Evolutionary conservation across 2,113 vertebrate genomes (phyloP), one percentile per base, ranked within the genome.

Genomic region (Theropithecus gelada): DNA sequence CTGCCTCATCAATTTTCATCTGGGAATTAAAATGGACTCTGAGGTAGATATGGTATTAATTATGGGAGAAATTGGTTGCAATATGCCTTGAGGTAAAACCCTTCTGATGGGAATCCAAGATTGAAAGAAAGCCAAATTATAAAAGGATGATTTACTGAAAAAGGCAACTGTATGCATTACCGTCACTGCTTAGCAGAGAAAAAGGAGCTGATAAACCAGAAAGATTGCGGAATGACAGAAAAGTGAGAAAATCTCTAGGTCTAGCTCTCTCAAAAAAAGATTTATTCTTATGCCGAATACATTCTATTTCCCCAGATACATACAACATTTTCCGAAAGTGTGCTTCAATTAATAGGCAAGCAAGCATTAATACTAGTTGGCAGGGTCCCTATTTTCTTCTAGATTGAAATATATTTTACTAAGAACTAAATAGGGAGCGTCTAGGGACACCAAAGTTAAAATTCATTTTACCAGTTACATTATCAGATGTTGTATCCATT

Each of bases 1-100:
- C 94, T 98, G 98, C 96, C 88, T 98, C 97, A 98, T 98, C 97
- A 98, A 93, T 98, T 98, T 98, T 98, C 95, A 72, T 98, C 94
- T 97, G 98, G 96, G 97, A 98, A 82, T 88, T 96, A 94, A 98
- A 98, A 98, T 95, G 96, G 97, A 98, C 97, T 98, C 98, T 96
- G 81, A 97, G 92, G 90, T 97, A 86, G 98, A 95, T 98, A 98
- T 97, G 93, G 94, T 98, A 98, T 98, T 99, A 99, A 99, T 99
- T 98, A 98, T 3, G 59, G 96, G 97, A 89, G 93, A 98, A 99
- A 98, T 97, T 97, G 97, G 95, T 91, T 50, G 88, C 98, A 98
- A 97, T 98, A 97, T 97, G 98, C 95, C 98, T 96, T 8, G 97
- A 98, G 96, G 98, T 98, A 97, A 97, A 97, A 97, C 57, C 57